phyloP scores from a whole-genome alignment of 2,888 invertebrate species.

The Calephelis perditalis region DNA sequence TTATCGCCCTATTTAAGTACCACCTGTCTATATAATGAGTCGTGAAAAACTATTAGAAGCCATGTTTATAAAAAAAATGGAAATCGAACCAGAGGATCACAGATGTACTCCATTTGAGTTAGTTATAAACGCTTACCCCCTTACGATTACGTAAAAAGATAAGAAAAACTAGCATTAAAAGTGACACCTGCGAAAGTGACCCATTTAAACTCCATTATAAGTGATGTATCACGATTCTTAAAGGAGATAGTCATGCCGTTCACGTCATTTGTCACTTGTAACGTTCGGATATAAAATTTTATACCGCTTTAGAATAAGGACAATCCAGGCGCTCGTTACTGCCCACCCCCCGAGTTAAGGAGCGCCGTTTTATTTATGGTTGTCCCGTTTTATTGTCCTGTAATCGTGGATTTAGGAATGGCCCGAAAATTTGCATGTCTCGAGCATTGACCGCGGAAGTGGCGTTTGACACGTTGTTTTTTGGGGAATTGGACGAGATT shows the following conservation, averaged over 20 bases:
- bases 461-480: neutral
- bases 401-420: conserved; percentile 28
- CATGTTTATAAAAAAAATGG: no score
- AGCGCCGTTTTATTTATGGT: conserved; percentile 46
- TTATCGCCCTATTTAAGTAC: no score
- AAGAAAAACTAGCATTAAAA: conserved; percentile 34
- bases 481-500: no score
- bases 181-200: neutral
- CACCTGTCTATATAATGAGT: no score
- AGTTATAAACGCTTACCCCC: no score
- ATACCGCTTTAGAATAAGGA: conserved; percentile 54
- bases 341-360: conserved; percentile 44
- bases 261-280: conserved; percentile 60
- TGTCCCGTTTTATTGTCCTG: conserved; percentile 37
- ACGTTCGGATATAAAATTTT: conserved; percentile 61
- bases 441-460: neutral
- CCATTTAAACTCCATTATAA: conserved; percentile 2
- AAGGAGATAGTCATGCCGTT: conserved; percentile 44
- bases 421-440: conserved; percentile 16
- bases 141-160: neutral
- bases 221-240: conserved; percentile 13
- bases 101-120: no score
- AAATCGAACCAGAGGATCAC: no score
- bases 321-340: conserved; percentile 45
- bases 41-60: no score